Percentiles rank a stretch among this genome's conserved stretches.
phyloP scores from a whole-genome alignment of 2,113 vertebrate genomes.

The Pteropus alecto region DNA sequence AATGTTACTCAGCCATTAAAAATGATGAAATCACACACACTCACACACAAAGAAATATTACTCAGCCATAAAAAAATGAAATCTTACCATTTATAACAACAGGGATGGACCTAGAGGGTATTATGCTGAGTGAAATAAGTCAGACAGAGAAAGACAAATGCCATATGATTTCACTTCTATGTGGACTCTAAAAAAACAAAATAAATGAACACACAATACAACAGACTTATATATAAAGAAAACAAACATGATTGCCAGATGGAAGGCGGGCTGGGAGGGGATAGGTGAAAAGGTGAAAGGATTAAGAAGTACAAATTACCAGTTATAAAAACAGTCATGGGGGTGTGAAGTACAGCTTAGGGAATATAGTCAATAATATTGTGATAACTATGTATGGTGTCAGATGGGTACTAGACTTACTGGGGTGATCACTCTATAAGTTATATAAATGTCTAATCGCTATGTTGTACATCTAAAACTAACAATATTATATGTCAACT shows the following conservation, averaged over 20 bases:
- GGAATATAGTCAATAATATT: not conserved
- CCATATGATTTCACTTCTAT: not conserved
- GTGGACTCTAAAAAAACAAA: not conserved
- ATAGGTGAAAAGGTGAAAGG: not conserved
- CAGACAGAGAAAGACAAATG: not conserved
- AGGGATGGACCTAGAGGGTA: not conserved
- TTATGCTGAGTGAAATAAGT: not conserved
- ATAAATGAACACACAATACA: not conserved
- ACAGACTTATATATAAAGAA: not conserved
- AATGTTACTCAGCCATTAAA: no score
- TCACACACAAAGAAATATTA: not conserved
- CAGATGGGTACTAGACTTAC: not conserved
- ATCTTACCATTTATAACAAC: no score
- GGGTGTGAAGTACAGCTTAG: no score
- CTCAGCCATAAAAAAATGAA: not conserved
- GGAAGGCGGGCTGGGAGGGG: not conserved
- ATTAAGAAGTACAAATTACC: not conserved
- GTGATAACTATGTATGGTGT: not conserved
- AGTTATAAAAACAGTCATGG: no score
- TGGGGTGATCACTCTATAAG: not conserved
- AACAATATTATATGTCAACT: no score
- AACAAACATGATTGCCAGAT: not conserved
- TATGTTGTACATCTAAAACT: not conserved
- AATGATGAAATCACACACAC: no score
- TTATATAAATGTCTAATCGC: not conserved